phyloP scores from a whole-genome alignment of 2,888 invertebrate species.

The Dromius quadrimaculatus region DNA sequence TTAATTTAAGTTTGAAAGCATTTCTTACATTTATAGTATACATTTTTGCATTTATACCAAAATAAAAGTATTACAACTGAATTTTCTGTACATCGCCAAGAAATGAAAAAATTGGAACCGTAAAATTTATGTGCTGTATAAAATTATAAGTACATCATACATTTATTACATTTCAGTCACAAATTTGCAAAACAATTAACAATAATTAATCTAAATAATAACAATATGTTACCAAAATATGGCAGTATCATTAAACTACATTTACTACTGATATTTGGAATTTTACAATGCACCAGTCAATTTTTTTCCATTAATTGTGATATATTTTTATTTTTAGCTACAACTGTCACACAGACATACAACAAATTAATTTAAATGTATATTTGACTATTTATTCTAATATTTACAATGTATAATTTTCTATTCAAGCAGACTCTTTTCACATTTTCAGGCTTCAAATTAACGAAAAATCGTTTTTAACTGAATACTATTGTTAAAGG shows the following conservation, averaged over 20 bases:
- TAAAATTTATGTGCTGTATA: too few species aligned
- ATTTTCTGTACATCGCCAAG: too few species aligned
- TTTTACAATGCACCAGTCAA: neutral
- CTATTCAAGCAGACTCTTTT: slow-evolving; percentile 3
- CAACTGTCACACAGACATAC: neutral
- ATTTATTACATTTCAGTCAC: neutral
- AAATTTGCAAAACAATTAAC: neutral
- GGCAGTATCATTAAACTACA: slow-evolving; percentile 1
- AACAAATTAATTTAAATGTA: slow-evolving; percentile 8
- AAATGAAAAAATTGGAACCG: too few species aligned
- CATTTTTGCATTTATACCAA: too few species aligned
- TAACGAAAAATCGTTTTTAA: neutral
- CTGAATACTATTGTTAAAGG: neutral
- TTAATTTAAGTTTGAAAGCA: too few species aligned
- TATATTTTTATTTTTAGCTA: neutral
- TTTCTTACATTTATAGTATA: too few species aligned
- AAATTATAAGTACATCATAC: neutral
- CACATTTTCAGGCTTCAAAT: neutral
- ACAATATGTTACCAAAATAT: neutral
- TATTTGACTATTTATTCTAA: slow-evolving; percentile 5
- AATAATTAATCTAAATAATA: neutral
- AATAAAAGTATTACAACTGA: too few species aligned
- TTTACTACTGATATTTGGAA: neutral
- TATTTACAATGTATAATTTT: slow-evolving; percentile 38
- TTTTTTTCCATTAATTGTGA: neutral